A percentile compares a stretch with the other conserved stretches of the same genome.
These are phyloP conservation scores for Pampusana beccarii DNA, from an alignment of 2,113 vertebrate species.

Conservation along the genomic window DNA sequence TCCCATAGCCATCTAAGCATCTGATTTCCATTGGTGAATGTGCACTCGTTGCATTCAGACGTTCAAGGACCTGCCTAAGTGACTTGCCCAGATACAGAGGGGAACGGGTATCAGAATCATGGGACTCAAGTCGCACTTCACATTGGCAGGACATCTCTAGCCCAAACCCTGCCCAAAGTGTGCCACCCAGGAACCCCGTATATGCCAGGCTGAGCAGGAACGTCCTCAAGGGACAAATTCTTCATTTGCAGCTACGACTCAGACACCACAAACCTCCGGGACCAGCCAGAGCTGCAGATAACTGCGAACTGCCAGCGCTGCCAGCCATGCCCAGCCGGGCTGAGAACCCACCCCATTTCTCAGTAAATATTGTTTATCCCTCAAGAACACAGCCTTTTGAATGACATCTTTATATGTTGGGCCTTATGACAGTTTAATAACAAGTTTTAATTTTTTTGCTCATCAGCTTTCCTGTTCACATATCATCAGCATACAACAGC, in stretches of 20 bases:
- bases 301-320: neutral
- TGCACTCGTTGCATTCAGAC: neutral
- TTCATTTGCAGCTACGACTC: neutral
- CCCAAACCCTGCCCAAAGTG: neutral
- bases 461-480: conserved; percentile 57
- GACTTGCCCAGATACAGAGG: neutral
- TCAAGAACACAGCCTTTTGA: neutral
- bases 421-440: conserved; percentile 49
- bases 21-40: neutral
- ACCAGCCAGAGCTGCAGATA: neutral
- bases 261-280: neutral
- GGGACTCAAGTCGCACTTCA: neutral
- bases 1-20: neutral
- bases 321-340: neutral
- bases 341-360: neutral
- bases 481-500: conserved; percentile 23
- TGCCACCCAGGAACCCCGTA: neutral
- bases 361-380: conserved; percentile 27
- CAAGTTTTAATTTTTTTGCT: conserved; percentile 59
- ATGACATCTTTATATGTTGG: conserved; percentile 46
- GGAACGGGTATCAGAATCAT: neutral
- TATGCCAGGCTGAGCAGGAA: neutral
- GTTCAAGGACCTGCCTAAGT: neutral
- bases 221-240: neutral
- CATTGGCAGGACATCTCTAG: neutral